Evolutionary conservation across 2,113 vertebrate species (phyloP).

Genomic region (Montifringilla adamsi): DNA sequence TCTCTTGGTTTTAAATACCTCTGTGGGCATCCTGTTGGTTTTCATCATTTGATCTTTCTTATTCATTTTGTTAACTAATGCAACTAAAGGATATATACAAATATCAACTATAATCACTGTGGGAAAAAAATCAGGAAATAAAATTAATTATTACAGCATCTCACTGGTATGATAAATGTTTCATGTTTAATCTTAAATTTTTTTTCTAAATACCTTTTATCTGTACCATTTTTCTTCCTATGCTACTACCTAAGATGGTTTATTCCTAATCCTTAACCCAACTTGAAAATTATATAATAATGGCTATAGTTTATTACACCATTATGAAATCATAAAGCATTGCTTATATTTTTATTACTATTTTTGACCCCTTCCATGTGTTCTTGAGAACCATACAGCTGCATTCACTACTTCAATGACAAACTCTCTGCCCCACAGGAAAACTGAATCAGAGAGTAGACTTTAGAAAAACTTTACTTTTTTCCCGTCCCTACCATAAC

Average conservation of each 20-base stretch:
- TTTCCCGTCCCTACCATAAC: neutral
- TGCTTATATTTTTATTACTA: neutral
- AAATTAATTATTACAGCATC: neutral
- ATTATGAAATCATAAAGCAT: neutral
- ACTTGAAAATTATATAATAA: neutral
- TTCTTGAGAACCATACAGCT: neutral
- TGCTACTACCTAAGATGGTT: neutral
- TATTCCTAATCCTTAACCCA: neutral
- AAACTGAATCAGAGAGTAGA: neutral
- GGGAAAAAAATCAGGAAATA: neutral
- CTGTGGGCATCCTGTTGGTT: neutral
- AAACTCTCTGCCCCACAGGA: neutral
- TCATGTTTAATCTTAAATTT: neutral
- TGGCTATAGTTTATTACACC: neutral
- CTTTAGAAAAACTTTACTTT: neutral
- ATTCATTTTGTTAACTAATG: neutral
- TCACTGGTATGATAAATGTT: neutral
- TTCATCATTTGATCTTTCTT: neutral
- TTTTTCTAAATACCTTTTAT: neutral
- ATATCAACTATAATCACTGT: neutral
- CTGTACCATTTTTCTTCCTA: neutral
- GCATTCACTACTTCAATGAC: neutral
- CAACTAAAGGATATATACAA: neutral
- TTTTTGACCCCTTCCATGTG: neutral
- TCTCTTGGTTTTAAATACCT: neutral